phyloP scores from a whole-genome alignment of 2,113 vertebrate genomes.

The Microcebus murinus region DNA sequence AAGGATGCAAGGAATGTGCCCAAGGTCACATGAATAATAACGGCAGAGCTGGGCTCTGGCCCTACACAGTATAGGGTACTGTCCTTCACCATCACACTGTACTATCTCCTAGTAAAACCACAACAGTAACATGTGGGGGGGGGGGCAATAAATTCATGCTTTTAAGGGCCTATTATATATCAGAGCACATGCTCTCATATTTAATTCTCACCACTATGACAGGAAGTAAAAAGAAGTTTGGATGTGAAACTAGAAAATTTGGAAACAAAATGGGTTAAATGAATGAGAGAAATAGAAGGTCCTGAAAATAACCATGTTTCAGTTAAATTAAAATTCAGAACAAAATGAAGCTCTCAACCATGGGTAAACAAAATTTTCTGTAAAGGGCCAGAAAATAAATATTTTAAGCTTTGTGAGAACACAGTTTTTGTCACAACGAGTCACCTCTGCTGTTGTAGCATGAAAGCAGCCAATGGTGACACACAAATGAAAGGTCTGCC shows the following conservation, averaged over 20 bases:
- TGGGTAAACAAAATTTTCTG: neutral
- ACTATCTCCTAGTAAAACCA: neutral
- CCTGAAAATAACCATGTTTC: neutral
- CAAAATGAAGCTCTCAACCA: neutral
- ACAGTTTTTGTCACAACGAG: neutral
- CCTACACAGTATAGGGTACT: neutral
- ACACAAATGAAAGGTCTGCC: neutral
- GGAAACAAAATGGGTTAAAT: neutral
- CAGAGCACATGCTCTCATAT: neutral
- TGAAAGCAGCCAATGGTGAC: neutral
- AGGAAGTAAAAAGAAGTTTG: neutral
- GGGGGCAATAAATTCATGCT: neutral
- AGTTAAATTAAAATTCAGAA: constrained; percentile 14
- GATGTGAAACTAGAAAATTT: neutral
- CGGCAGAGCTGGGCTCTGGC: neutral
- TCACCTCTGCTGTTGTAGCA: neutral
- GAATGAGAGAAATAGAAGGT: neutral
- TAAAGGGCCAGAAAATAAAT: neutral
- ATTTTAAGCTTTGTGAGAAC: neutral
- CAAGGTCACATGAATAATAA: neutral
- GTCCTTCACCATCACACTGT: neutral
- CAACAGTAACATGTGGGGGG: neutral
- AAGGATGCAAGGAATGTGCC: neutral
- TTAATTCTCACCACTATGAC: neutral
- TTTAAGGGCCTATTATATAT: neutral